Evolutionary conservation across 1,140 invertebrate species (phyloP).

Genomic region (Scaptomyza hsui): DNA sequence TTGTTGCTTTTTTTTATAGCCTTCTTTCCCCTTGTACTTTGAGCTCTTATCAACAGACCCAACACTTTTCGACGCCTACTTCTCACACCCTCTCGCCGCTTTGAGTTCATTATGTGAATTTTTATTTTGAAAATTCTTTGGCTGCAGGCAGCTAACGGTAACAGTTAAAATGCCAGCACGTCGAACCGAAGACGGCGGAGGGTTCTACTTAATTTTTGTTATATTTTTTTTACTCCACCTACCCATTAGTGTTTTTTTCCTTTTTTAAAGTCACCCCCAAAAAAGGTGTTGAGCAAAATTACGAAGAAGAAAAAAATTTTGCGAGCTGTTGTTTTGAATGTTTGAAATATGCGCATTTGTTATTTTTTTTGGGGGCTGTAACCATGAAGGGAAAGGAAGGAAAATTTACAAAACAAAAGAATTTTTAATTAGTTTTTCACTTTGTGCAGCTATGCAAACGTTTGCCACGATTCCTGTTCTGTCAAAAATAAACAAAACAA

Average conservation of each 20-base stretch:
- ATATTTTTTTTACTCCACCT: neutral
- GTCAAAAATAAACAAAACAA: slow-evolving; percentile 60
- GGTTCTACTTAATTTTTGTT: slow-evolving; percentile 23
- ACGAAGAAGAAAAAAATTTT: slow-evolving; percentile 32
- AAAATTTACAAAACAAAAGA: slow-evolving; percentile 53
- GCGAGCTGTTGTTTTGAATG: slow-evolving; percentile 62
- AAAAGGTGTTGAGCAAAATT: slow-evolving; percentile 73
- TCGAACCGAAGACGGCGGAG: slow-evolving; percentile 30
- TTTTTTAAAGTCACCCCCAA: slow-evolving; percentile 29
- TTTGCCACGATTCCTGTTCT: slow-evolving; percentile 18
- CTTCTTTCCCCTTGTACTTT: slow-evolving; percentile 10
- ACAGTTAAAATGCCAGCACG: slow-evolving; percentile 67
- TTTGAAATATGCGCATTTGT: slow-evolving; percentile 51
- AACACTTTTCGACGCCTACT: slow-evolving; percentile 15
- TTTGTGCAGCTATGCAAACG: slow-evolving; percentile 21
- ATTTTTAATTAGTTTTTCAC: slow-evolving; percentile 70
- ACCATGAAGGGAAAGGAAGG: slow-evolving; percentile 17
- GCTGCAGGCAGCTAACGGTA: slow-evolving; percentile 43
- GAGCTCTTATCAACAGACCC: slow-evolving; percentile 25
- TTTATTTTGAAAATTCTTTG: slow-evolving; percentile 56
- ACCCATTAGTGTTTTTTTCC: neutral
- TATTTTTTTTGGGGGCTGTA: slow-evolving; percentile 20
- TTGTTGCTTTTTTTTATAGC: neutral
- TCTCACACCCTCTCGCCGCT: slow-evolving; percentile 3
- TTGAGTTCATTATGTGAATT: slow-evolving; percentile 73